Evolutionary conservation across 2,113 vertebrate genomes (phyloP), one percentile per base, ranked within the genome.

Genomic region (Orthochromis indermauri): DNA sequence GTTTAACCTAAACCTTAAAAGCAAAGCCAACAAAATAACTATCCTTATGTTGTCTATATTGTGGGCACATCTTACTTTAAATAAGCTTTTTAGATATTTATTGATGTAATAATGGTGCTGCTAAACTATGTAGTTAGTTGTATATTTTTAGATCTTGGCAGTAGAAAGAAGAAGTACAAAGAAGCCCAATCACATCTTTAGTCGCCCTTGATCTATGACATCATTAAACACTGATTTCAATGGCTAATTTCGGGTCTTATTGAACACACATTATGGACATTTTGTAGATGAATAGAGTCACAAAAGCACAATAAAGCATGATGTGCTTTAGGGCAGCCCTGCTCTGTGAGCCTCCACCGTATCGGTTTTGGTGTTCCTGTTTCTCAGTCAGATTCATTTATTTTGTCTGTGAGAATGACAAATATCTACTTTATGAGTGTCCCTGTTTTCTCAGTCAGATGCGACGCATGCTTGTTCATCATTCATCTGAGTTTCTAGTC

Each of bases 121-220:
- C 19, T 37, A 66, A 66, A 66, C 33, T 66, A 66, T 66, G 61
- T 21, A 37, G 37, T 37, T 37, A 21, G 33, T 37, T 66, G 61
- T 13, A 21, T 21, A 13, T 66, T 37, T 31, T 66, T 66, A 37
- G 33, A 21, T 2, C 61, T 66, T 66, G 0, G 0, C 33, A 66
- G 61, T 66, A 66, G 61, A 37, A 63, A 11, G 59, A 63, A 63
- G 28, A 63, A 63, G 66, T 21, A 42, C 35, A 42, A 71, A 71
- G 66, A 71, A 42, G 5, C 42, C 8, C n/a, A 71, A 42, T 71
- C 12, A 40, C 16, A 42, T 14, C 12, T 16, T 71, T 21, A 71
- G 35, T 40, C 8, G 1, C n/a, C 35, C 63, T 71, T 24, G 66
- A 71, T 71, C 66, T 71, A 71, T 24, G 66, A 71, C 35, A 40